Conservation (phyloP, 2,113 vertebrate species). For the Xenotilapia caudafasciata region DNA sequence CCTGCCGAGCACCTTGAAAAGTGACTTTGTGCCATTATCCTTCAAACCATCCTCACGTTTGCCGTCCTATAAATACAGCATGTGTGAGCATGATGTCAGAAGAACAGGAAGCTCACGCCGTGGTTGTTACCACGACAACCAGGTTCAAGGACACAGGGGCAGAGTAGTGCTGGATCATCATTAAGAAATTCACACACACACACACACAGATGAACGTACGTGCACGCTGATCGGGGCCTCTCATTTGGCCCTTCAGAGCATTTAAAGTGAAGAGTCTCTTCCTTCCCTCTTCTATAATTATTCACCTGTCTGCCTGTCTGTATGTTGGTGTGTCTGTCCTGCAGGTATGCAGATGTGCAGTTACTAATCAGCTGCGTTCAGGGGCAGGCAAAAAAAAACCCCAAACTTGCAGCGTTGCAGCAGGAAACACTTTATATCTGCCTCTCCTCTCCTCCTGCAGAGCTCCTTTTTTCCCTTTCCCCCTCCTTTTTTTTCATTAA, state of each 20-base stretch:
- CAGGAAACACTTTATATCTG: conserved; percentile 9
- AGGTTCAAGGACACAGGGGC: conserved; percentile 52
- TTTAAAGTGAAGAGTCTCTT: not conserved
- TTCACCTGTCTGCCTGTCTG: not conserved
- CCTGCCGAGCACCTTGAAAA: not conserved
- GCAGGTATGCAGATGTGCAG: conserved; percentile 37
- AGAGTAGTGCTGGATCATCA: conserved; percentile 14
- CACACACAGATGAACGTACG: not conserved
- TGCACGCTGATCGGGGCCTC: not conserved
- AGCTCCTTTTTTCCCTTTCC: not conserved
- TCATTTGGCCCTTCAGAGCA: not conserved
- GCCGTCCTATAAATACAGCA: not conserved
- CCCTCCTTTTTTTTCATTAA: conserved; percentile 40
- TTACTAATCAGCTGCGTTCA: conserved; percentile 41
- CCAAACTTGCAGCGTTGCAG: not conserved
- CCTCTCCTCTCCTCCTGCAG: not conserved
- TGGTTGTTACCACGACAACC: conserved; percentile 30
- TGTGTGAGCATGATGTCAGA: conserved; percentile 22
- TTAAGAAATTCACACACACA: not conserved
- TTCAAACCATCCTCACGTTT: not conserved
- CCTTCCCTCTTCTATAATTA: not conserved
- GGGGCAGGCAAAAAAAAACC: not conserved
- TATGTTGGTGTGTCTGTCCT: not conserved
- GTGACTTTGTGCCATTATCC: not conserved
- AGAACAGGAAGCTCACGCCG: not conserved